A percentile compares a stretch with the other conserved stretches of the same genome.
These are phyloP conservation scores for Macrosteles quadrilineatus DNA, from an alignment of 1,140 invertebrate species.

Conservation along the genomic window DNA sequence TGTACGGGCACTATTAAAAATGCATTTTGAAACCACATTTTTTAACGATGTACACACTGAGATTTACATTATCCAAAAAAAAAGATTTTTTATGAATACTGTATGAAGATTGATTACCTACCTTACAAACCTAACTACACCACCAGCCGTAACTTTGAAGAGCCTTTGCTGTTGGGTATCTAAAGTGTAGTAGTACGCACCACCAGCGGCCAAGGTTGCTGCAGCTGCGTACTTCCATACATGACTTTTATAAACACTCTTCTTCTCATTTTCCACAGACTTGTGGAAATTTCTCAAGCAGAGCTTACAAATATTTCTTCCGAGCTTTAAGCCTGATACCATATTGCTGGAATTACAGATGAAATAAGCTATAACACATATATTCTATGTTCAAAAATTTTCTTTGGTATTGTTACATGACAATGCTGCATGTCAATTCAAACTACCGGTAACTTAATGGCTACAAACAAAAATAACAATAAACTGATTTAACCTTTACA, in stretches of 20 bases:
- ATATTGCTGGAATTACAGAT: too few relatives aligned
- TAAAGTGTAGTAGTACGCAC: constrained; percentile 24
- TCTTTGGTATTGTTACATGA: too few relatives aligned
- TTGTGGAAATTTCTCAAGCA: too few relatives aligned
- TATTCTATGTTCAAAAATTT: too few relatives aligned
- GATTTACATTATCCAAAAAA: background rate
- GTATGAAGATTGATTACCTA: constrained; percentile 10
- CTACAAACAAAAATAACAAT: too few relatives aligned
- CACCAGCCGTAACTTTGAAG: constrained; percentile 36
- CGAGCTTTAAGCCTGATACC: too few relatives aligned
- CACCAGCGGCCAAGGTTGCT: background rate
- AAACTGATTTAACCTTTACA: too few relatives aligned
- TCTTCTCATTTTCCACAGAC: background rate
- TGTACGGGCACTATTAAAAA: background rate
- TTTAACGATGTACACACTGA: constrained; percentile 6
- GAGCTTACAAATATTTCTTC: too few relatives aligned
- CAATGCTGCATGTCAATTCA: too few relatives aligned
- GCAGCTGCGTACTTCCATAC: constrained; percentile 3
- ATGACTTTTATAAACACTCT: background rate
- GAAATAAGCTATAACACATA: too few relatives aligned
- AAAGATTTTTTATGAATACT: background rate
- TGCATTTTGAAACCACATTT: background rate
- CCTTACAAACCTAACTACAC: constrained; percentile 37
- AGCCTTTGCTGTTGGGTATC: constrained; percentile 30
- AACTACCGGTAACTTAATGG: too few relatives aligned